Evolutionary conservation across 2,797 vertebrate species (phyloP), one percentile per base, ranked within the genome.

Genomic region (Cheirogaleus major): DNA sequence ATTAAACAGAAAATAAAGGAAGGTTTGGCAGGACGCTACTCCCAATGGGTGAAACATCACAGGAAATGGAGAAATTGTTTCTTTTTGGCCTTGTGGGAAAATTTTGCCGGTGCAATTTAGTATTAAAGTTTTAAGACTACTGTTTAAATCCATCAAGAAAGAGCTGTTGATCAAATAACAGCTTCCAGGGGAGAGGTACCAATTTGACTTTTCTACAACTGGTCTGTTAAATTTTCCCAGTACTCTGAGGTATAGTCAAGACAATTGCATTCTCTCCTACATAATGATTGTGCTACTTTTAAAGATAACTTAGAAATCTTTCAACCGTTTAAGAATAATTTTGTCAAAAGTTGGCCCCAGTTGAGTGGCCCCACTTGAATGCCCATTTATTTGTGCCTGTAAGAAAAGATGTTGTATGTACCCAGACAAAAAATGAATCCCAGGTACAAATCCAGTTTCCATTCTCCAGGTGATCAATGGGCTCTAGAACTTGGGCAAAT

Each of bases 61-160:
- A 96, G 91, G 95, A 97, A 96, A 96, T 89, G 93, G 94, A 96
- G 93, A 96, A 89, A 84, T 87, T 95, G 75, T 93, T 97, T 96
- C 93, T 95, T 96, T 98, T 89, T 30, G 79, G 43, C 82, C 93
- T 95, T 61, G 52, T 95, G 86, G 86, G 92, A 95, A 97, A 94
- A 41, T 79, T 89, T 93, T 87, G 18, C 41, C 73, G 67, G 79
- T 95, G 63, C 94, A 88, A 91, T 91, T 82, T 94, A 81, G 67
- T 80, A 86, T 79, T 79, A 79, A 63, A 22, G 67, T 70, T 50
- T 88, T 87, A 92, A 91, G 79, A 96, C 41, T 57, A 48, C 69
- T 87, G 73, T 73, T 96, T 83, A 57, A 83, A 41, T 93, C 52
- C 70, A 72, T 94, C 78, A 76, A 43, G 43, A 94, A 67, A 85